phyloP scores from a whole-genome alignment of 2,888 invertebrate genomes.

The Agrotis ipsilon region DNA sequence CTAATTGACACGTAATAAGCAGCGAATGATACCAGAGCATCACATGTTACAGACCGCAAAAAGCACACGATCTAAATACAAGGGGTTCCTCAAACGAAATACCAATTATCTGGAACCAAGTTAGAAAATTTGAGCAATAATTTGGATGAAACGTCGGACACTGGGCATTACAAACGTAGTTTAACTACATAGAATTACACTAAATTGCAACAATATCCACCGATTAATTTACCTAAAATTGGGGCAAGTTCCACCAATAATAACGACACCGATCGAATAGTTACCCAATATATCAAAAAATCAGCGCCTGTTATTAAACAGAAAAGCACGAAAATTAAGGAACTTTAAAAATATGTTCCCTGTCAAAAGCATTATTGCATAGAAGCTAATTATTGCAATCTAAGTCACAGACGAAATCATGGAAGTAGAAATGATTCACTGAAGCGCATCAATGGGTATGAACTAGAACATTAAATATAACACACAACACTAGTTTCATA shows the following conservation, averaged over 20 bases:
- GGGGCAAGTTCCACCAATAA: conserved; percentile 35
- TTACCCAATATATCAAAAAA: conserved; percentile 40
- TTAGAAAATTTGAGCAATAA: conserved; percentile 68
- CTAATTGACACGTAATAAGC: conserved; percentile 59
- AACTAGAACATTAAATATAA: conserved; percentile 14
- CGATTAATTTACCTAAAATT: conserved; percentile 42
- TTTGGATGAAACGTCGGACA: conserved; percentile 68
- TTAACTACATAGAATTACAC: conserved; percentile 65
- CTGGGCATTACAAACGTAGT: conserved; percentile 70
- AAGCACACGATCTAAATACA: conserved; percentile 70
- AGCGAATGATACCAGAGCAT: conserved; percentile 43
- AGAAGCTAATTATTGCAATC: conserved; percentile 55
- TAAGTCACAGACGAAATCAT: conserved; percentile 21
- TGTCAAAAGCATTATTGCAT: conserved; percentile 39
- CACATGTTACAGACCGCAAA: conserved; percentile 59
- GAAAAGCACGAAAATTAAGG: conserved; percentile 30
- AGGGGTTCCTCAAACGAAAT: conserved; percentile 43
- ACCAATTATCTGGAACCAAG: conserved; percentile 35
- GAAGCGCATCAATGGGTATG: conserved; percentile 8
- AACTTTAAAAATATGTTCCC: conserved; percentile 42
- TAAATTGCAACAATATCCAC: conserved; percentile 60
- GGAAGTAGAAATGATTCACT: conserved; percentile 15
- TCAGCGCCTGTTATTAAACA: conserved; percentile 30
- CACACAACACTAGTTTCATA: conserved; percentile 26
- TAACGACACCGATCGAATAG: conserved; percentile 43